phyloP scores from a whole-genome alignment of 2,113 vertebrate species.

The Paratilapia polleni region DNA sequence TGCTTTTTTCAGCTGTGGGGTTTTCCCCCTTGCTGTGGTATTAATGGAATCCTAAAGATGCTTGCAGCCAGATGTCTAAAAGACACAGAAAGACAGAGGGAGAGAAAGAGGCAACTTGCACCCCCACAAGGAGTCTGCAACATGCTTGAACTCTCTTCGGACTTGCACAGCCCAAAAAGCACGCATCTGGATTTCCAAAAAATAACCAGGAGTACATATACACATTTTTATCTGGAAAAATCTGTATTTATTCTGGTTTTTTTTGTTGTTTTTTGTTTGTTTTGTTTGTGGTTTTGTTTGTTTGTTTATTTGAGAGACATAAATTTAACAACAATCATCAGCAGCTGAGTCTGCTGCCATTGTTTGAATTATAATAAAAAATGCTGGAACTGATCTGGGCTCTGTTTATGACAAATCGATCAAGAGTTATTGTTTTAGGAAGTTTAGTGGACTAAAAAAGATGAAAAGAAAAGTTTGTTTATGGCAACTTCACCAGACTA shows the following conservation, averaged over 20 bases:
- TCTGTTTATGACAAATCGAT: neutral
- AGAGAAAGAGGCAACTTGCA: conserved; percentile 19
- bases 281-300: too few species aligned
- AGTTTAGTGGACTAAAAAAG: neutral
- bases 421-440: neutral
- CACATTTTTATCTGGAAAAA: too few species aligned
- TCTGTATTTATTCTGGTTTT: too few species aligned
- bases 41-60: conserved; percentile 74
- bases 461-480: neutral
- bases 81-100: conserved; percentile 37
- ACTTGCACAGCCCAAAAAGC: conserved; percentile 18
- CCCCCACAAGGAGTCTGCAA: conserved; percentile 8
- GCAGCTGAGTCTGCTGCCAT: neutral
- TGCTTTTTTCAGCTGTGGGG: conserved; percentile 65
- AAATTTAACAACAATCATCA: neutral
- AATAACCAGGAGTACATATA: neutral
- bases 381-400: neutral
- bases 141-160: conserved; percentile 27
- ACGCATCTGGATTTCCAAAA: neutral
- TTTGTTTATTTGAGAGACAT: neutral
- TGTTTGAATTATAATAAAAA: conserved; percentile 4
- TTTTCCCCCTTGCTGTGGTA: conserved; percentile 68
- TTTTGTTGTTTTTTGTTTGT: too few species aligned
- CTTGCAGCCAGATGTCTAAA: conserved; percentile 67
- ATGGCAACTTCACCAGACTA: neutral